Evolutionary conservation across 2,797 vertebrate genomes (phyloP).

Genomic region (Neostethus bicornis): DNA sequence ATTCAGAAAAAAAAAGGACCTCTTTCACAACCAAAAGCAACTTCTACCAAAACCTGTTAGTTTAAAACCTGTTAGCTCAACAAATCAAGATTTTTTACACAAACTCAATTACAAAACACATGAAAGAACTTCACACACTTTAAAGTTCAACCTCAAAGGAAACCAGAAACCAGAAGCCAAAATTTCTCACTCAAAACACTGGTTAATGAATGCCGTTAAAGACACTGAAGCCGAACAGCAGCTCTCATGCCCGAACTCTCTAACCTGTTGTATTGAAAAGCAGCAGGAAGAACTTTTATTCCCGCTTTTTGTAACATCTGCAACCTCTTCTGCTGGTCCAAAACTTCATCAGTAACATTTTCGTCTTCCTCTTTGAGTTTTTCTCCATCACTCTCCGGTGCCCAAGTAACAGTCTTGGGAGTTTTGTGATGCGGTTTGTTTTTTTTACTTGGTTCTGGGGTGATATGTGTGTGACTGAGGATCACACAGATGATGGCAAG

Average conservation of each 20-base stretch:
- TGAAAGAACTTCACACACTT: constrained; percentile 1
- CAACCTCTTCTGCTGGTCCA: constrained; percentile 79
- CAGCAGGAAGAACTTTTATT: constrained; percentile 88
- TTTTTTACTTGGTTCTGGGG: constrained; percentile 54
- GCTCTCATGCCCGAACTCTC: constrained; percentile 56
- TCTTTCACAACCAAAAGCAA: constrained; percentile 12
- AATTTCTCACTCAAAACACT: constrained; percentile 7
- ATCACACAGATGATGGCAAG: constrained; percentile 18
- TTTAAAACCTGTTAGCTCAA: not conserved
- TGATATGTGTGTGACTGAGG: constrained; percentile 51
- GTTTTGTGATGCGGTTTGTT: constrained; percentile 46
- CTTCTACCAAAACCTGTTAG: constrained; percentile 11
- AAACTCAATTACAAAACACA: not conserved
- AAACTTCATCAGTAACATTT: constrained; percentile 56
- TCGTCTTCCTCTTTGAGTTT: constrained; percentile 71
- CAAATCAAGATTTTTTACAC: constrained; percentile 5
- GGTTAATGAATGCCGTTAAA: constrained; percentile 41
- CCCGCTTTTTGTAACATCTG: constrained; percentile 88
- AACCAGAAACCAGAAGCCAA: constrained; percentile 11
- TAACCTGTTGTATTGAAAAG: constrained; percentile 90
- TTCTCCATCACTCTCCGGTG: constrained; percentile 54
- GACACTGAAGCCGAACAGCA: constrained; percentile 21
- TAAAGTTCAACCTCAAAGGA: constrained; percentile 12
- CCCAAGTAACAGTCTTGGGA: constrained; percentile 76
- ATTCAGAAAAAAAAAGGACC: not conserved